Evolutionary conservation across 2,113 vertebrate species (phyloP).

Genomic region (Dipodomys spectabilis): DNA sequence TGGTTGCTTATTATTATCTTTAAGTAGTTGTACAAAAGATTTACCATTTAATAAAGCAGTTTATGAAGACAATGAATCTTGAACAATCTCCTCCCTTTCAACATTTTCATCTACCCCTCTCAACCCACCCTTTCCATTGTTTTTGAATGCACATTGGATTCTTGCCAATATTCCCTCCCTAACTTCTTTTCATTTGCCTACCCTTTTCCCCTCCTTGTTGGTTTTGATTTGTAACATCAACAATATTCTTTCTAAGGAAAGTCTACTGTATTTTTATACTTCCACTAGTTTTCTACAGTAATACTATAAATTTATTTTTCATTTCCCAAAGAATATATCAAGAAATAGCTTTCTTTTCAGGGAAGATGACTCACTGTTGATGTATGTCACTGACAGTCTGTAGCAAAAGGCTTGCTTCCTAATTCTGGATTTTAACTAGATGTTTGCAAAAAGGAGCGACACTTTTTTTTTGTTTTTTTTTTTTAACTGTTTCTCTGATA

Average conservation of each 20-base stretch:
- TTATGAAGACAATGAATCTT: too few species aligned
- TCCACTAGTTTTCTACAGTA: not conserved
- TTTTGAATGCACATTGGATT: too few species aligned
- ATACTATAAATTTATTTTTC: constrained; percentile 32
- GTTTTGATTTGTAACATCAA: constrained; percentile 9
- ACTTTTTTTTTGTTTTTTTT: not conserved
- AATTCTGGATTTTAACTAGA: not conserved
- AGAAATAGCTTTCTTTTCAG: constrained; percentile 8
- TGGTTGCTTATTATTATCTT: too few species aligned
- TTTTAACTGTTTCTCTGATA: not conserved
- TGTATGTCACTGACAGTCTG: not conserved
- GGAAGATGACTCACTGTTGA: not conserved
- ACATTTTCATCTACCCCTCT: too few species aligned
- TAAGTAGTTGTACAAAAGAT: too few species aligned
- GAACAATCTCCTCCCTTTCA: too few species aligned
- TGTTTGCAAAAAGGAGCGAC: not conserved
- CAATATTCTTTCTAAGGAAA: constrained; percentile 55
- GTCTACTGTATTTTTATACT: constrained; percentile 8
- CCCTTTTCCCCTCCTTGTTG: too few species aligned
- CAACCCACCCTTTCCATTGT: too few species aligned
- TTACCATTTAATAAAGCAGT: too few species aligned
- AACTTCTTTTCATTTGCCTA: too few species aligned
- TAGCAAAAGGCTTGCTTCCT: not conserved
- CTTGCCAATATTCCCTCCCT: too few species aligned
- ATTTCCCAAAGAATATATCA: constrained; percentile 23